Conservation (phyloP, 2,113 vertebrate genomes). For the Spilogale gracilis region DNA sequence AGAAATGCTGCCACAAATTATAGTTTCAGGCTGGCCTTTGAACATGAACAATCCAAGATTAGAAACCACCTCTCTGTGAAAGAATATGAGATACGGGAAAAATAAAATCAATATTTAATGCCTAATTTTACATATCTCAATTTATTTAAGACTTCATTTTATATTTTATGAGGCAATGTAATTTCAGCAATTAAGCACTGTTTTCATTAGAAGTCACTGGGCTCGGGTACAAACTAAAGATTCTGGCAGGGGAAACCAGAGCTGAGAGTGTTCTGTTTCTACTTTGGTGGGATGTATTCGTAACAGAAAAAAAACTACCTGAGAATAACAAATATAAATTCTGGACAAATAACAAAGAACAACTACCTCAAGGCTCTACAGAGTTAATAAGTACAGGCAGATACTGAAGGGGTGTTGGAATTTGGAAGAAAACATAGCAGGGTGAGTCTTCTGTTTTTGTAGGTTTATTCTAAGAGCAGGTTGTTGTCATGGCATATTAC, state of each 20-base stretch:
- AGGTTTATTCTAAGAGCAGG: conserved; percentile 1
- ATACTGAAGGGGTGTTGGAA: not conserved
- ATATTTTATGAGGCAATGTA: not conserved
- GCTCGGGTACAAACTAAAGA: not conserved
- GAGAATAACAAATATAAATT: conserved; percentile 26
- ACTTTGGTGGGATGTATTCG: not conserved
- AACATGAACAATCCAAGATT: not conserved
- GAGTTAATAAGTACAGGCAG: not conserved
- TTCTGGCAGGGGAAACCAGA: not conserved
- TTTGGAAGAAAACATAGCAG: not conserved
- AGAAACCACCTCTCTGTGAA: not conserved
- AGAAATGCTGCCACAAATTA: not conserved
- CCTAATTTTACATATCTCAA: not conserved
- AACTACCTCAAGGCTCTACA: not conserved
- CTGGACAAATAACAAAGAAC: not conserved
- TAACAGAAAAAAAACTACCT: not conserved
- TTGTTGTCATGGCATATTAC: not conserved
- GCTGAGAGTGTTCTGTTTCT: not conserved
- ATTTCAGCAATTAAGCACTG: conserved; percentile 12
- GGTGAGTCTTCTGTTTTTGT: not conserved
- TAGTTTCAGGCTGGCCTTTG: not conserved
- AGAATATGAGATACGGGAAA: not conserved
- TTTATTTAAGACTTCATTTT: not conserved
- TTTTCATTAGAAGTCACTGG: not conserved
- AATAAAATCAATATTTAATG: conserved; percentile 3